Base-by-base conservation (phyloP, 2,888 invertebrate genomes). In the Poecilobothrus nobilitatus region DNA sequence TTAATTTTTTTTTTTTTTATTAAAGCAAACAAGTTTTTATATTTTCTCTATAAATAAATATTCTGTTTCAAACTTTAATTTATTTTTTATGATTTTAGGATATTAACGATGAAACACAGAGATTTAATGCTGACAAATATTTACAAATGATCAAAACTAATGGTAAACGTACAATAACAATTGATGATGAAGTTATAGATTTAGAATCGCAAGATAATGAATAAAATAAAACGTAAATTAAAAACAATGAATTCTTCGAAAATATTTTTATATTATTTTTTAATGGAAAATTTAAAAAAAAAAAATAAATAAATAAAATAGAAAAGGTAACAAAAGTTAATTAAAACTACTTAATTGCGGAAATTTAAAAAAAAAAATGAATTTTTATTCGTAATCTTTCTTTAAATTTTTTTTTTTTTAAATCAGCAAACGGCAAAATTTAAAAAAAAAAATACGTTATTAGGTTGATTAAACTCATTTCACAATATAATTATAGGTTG, bases 41-140 rank as follows among this genome's bases (percentile, higher is more conserved):
- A 53, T 18, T 34, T 18, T 12, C 27, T 61, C 27, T 18, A 63
- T 21, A 66, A 65, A 65, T 65, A 34, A 18, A 63, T 41, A 15
- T 21, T 22, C 37, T 2, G 18, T 68, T 68, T 53, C 20, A n/a
- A n/a, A n/a, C 63, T 66, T 66, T 34, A 37, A 20, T 64, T 44
- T 64, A n/a, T 37, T 64, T n/a, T 68, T 33, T 53, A 33, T 33
- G 8, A 41, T 65, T 66, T 70, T 75, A 81, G 81, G 80, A 81
- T 75, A 76, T 79, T 70, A 77, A 78, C 70, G 81, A 81, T 76
- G 80, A 81, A 74, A 78, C 77, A 70, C 76, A 78, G 72, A 80
- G 81, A 34, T 82, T 82, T 71, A 80, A 82, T 77, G 81, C 80
- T 69, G 81, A 80, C 68, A 81, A 79, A 74, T 80, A 82, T 76